Evolutionary conservation across 2,888 invertebrate genomes (phyloP), one percentile per base, ranked within the genome.

Genomic region (Euproctis similis): DNA sequence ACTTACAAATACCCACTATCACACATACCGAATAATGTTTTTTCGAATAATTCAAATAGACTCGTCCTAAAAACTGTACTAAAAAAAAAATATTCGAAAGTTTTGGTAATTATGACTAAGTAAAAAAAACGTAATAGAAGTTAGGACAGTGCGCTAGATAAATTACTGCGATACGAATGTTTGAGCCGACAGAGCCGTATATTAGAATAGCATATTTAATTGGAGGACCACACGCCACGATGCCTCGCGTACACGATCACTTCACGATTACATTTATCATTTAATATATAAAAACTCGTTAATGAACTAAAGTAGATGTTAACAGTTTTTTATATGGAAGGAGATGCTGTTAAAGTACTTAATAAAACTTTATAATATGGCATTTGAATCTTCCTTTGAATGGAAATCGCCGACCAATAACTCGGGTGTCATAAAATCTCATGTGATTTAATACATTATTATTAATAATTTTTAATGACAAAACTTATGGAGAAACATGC

Each of bases 191-290:
- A 58, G 59, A 34, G 27, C 24, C 23, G 22, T 74, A 73, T 71
- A 70, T 77, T 67, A 69, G 58, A 50, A 42, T 54, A 53, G 58
- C 58, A 58, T 72, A 68, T 23, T 75, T 77, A 76, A 78, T 73
- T 70, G 68, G 61, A 42, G 51, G 78, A 76, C 81, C 81, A 81
- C 81, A 80, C 80, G 71, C 76, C 60, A 39, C 39, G 44, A 34
- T 26, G 4, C 42, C 27, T 34, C 29, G 30, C 37, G 41, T 36
- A 35, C 31, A 24, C 30, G 24, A 42, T 35, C 25, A 31, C 30
- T 31, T 10, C n/a, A 21, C 10, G 31, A 27, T 34, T 31, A 36
- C 36, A 43, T 43, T 40, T 43, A 53, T 48, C 41, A 34, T 42
- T 43, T n/a, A n/a, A n/a, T 28, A 35, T 31, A 42, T 46, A 50